Base-by-base conservation (phyloP, 1,140 invertebrate species). In the Polypedilum pembai region DNA sequence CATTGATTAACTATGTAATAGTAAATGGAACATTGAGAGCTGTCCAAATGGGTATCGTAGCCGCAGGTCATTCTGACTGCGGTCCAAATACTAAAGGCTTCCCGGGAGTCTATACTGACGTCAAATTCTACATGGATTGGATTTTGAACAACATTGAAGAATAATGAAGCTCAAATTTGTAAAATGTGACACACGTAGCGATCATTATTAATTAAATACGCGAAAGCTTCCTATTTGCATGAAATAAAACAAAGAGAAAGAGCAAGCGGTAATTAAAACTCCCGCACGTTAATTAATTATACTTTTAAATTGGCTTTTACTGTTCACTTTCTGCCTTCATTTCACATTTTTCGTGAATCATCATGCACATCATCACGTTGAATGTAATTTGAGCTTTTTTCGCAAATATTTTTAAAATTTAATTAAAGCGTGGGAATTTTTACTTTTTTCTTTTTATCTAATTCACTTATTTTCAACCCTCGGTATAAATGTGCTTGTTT, bases 291-390 rank as follows among this genome's bases (percentile, higher is more conserved):
- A 56, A 56, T 56, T 56, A 56, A 56, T 56, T 56, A 56, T 56
- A n/a, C 45, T 56, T 56, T 56, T 56, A 56, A 56, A 56, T 56
- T 56, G 45, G 45, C 45, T 56, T 56, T 56, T 56, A 56, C 24
- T 33, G 24, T 33, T 33, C 24, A 33, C 24, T 33, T 33, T 33
- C 1, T 33, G 24, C 24, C 24, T 33, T 5, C 5, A 3, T 33
- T 33, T 33, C 24, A 3, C 24, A 33, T 33, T 33, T 33, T 5
- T 5, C 24, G 24, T 33, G 24, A 33, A 33, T 33, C 45, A 56
- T 56, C 45, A 56, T 56, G 45, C 45, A 56, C 45, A 56, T 56
- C 45, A 56, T 56, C 12, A 56, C 45, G 45, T n/a, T 56, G 45
- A 56, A n/a, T 56, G n/a, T 56, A 56, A 56, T 56, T 12, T 56